A percentile compares a stretch with the other conserved stretches of the same genome.
phyloP scores from a whole-genome alignment of 2,888 invertebrate species.

The Orthosia incerta region DNA sequence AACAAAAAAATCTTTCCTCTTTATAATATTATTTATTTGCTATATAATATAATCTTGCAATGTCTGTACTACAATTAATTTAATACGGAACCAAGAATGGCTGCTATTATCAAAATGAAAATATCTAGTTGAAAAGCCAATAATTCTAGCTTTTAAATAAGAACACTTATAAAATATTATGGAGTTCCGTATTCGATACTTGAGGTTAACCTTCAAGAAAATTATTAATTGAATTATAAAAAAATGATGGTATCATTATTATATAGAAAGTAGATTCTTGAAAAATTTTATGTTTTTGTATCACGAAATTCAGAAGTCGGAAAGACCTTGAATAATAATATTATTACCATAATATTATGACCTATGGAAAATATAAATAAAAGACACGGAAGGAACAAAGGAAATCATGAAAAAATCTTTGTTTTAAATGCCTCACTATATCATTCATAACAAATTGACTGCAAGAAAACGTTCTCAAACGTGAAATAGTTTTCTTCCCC shows the following conservation, averaged over 20 bases:
- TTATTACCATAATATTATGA: background rate
- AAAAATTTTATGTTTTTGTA: conserved; percentile 32
- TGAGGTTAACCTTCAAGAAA: conserved; percentile 17
- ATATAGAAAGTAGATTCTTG: background rate
- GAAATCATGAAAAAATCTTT: background rate
- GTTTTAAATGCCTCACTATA: no score
- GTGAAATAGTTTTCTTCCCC: background rate
- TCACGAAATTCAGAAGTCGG: conserved; percentile 38
- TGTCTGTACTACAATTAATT: background rate
- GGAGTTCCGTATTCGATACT: background rate
- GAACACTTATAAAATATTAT: background rate
- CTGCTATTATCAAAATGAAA: background rate
- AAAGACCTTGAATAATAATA: conserved; percentile 40
- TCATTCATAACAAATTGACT: background rate
- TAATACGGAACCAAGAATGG: background rate
- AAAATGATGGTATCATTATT: conserved; percentile 13
- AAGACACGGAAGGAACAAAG: background rate
- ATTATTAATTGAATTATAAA: background rate
- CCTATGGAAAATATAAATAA: conserved; percentile 4
- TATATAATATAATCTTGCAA: background rate
- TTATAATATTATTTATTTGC: no score
- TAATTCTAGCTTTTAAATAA: background rate
- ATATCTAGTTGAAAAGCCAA: background rate
- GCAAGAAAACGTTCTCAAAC: background rate
- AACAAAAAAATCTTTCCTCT: no score